These are phyloP conservation scores for Sinocyclocheilus grahami DNA, from an alignment of 2,113 vertebrate species.

Conservation along the genomic window DNA sequence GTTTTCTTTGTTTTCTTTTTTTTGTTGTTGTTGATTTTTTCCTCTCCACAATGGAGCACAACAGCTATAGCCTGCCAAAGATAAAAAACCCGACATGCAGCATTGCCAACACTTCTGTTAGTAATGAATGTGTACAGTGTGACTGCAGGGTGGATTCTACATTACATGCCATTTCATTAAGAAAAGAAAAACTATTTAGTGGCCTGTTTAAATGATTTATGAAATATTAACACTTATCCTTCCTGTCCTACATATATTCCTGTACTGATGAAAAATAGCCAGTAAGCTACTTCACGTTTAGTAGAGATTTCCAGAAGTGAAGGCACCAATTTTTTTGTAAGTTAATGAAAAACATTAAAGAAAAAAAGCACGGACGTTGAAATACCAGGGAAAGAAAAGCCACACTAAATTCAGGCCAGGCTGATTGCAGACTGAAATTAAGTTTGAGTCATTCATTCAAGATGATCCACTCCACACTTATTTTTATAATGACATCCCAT, in stretches of 20 bases:
- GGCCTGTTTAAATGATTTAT: not conserved
- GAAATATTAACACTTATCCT: not conserved
- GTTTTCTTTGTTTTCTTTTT: not conserved
- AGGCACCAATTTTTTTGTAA: not conserved
- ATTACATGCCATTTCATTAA: not conserved
- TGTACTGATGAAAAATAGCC: not conserved
- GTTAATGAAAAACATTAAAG: not conserved
- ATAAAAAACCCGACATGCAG: constrained; percentile 6
- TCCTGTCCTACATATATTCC: not conserved
- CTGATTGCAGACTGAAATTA: not conserved
- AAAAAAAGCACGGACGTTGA: not conserved
- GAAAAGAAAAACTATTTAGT: not conserved
- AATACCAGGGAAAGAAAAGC: not conserved
- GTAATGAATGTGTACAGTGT: constrained; percentile 1
- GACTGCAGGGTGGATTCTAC: not conserved
- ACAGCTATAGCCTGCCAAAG: constrained; percentile 15
- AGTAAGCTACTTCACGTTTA: not conserved
- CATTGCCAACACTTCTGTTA: constrained; percentile 3
- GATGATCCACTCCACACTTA: not conserved
- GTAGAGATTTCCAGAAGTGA: not conserved
- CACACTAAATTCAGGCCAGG: not conserved
- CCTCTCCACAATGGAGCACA: constrained; percentile 12
- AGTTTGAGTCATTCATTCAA: not conserved
- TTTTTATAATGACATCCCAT: not conserved
- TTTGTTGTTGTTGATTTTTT: not conserved